Conservation (phyloP, 2,797 vertebrate genomes). For the Anniella stebbinsi region DNA sequence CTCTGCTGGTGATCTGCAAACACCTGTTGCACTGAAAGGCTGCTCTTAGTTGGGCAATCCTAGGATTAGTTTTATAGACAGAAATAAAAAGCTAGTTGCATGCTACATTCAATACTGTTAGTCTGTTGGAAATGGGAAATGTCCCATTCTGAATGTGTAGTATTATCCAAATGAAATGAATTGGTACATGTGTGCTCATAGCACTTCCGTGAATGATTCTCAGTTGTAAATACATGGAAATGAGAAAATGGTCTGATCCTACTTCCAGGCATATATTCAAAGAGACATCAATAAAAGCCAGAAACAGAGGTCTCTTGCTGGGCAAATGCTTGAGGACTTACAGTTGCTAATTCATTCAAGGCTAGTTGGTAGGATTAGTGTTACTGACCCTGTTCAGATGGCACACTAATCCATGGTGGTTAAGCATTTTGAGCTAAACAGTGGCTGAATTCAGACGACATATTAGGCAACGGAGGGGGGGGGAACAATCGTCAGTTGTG, state of each 20-base stretch:
- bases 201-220: neutral
- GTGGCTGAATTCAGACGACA: too few species aligned
- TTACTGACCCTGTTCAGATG: too few species aligned
- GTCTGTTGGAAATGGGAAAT: constrained; percentile 42
- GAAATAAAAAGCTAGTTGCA: constrained; percentile 65
- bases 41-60: constrained; percentile 61
- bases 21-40: constrained; percentile 72
- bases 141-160: constrained; percentile 51
- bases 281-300: neutral
- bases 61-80: constrained; percentile 66
- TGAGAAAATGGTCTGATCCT: constrained; percentile 19
- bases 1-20: constrained; percentile 59
- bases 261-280: neutral
- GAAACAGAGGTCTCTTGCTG: neutral
- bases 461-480: too few species aligned
- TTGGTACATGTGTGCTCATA: constrained; percentile 1
- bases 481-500: too few species aligned
- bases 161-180: constrained; percentile 50
- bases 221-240: neutral
- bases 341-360: neutral
- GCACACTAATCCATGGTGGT: too few species aligned
- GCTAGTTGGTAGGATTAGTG: neutral
- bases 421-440: too few species aligned
- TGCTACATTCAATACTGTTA: constrained; percentile 45
- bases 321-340: neutral